phyloP scores from a whole-genome alignment of 1,140 invertebrate species.

The Amyelois transitella region DNA sequence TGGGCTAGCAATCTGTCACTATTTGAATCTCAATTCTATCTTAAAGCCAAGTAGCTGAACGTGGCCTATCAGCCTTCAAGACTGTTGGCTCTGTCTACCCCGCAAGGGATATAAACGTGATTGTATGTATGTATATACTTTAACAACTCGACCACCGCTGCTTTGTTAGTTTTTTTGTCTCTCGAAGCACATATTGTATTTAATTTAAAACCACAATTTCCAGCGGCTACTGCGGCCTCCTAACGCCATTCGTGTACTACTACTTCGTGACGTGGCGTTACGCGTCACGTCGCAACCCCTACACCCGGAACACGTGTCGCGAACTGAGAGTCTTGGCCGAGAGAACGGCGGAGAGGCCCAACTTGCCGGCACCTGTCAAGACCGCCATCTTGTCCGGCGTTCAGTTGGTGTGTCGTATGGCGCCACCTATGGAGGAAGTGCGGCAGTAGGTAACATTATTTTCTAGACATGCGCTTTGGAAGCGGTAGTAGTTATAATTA shows the following conservation, averaged over 20 bases:
- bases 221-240: conserved; percentile 88
- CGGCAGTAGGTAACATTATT: conserved; percentile 26
- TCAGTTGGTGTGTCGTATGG: conserved; percentile 77
- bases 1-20: no score
- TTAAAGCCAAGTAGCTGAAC: no score
- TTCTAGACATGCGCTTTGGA: no score
- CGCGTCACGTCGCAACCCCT: conserved; percentile 94
- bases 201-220: neutral
- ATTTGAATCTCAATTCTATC: no score
- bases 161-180: no score
- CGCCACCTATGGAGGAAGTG: conserved; percentile 72
- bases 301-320: conserved; percentile 91
- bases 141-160: no score
- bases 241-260: conserved; percentile 96
- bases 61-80: no score
- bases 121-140: no score
- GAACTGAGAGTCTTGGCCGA: conserved; percentile 82
- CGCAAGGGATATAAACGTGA: no score
- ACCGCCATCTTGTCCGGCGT: conserved; percentile 74
- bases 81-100: no score
- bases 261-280: conserved; percentile 92
- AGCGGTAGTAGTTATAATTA: no score
- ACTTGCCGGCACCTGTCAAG: conserved; percentile 76
- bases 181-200: neutral
- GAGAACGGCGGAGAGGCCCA: conserved; percentile 76